A percentile compares a stretch with the other conserved stretches of the same genome.
Evolutionary conservation across 2,888 invertebrate genomes (phyloP).

Genomic region (Netelia inedita): DNA sequence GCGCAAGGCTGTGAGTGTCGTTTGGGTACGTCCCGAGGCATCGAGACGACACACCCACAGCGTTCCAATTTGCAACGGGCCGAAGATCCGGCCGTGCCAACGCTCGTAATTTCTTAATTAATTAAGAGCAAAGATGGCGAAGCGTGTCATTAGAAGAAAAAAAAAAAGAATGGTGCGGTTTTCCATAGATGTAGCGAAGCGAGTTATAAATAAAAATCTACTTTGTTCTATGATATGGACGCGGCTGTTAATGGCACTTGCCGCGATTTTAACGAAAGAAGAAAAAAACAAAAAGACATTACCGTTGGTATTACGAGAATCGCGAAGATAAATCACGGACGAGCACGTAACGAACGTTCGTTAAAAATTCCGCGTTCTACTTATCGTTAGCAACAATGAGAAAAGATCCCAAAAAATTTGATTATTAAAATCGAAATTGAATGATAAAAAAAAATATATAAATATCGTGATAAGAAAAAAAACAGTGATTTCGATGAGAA

Average conservation of each 20-base stretch:
- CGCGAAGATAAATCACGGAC: conserved; percentile 32
- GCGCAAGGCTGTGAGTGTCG: conserved; percentile 50
- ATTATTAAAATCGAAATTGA: conserved; percentile 5
- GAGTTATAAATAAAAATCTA: conserved; percentile 22
- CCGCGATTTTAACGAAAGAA: not conserved
- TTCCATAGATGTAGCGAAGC: conserved; percentile 36
- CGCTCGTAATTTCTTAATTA: conserved; percentile 64
- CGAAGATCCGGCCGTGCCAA: conserved; percentile 60
- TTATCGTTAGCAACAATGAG: conserved; percentile 27
- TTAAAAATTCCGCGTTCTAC: conserved; percentile 28
- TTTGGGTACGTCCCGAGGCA: conserved; percentile 51
- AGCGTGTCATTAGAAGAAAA: conserved; percentile 11
- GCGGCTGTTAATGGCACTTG: not conserved
- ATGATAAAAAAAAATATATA: not conserved
- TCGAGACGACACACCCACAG: conserved; percentile 54
- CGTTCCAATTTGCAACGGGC: conserved; percentile 60
- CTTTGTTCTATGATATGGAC: conserved; percentile 3
- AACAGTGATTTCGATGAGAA: not conserved
- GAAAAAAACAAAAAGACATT: not conserved
- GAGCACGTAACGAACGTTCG: conserved; percentile 27
- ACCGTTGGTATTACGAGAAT: no score
- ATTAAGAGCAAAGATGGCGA: conserved; percentile 54
- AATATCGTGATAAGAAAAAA: not conserved
- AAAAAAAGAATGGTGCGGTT: conserved; percentile 8
- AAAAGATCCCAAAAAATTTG: not conserved